These are phyloP conservation scores for Brachyhypopomus occidentalis DNA, from an alignment of 2,113 vertebrate genomes.

Conservation along the genomic window DNA sequence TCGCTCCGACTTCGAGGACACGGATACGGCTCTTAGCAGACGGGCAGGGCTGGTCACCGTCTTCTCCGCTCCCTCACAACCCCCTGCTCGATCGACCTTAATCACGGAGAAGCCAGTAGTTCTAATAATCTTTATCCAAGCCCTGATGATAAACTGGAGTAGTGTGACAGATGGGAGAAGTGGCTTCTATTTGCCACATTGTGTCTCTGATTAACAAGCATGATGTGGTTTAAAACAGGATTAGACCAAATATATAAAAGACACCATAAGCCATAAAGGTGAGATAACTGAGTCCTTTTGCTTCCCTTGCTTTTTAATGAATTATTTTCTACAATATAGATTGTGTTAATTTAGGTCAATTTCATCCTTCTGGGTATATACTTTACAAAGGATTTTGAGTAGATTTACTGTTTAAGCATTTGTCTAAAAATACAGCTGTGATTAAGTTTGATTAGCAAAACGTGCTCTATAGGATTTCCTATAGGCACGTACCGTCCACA, in stretches of 20 bases:
- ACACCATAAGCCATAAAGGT: not conserved
- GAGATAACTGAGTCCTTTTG: not conserved
- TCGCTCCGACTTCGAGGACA: conserved; percentile 32
- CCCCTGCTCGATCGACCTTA: conserved; percentile 65
- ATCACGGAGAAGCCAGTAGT: conserved; percentile 66
- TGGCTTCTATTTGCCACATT: conserved; percentile 54
- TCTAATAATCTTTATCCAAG: conserved; percentile 77
- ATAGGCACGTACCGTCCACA: too few species aligned
- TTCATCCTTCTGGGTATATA: not conserved
- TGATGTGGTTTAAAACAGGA: conserved; percentile 36
- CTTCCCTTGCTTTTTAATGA: not conserved
- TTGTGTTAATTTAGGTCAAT: not conserved
- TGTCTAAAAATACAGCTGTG: too few species aligned
- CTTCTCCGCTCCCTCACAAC: conserved; percentile 58
- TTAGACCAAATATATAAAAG: conserved; percentile 37
- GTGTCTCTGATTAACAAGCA: conserved; percentile 43
- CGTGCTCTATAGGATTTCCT: too few species aligned
- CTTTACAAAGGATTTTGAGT: not conserved
- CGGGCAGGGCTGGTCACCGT: conserved; percentile 57
- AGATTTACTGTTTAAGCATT: too few species aligned
- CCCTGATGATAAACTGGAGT: conserved; percentile 64
- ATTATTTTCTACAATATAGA: not conserved
- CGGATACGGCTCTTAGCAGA: conserved; percentile 38
- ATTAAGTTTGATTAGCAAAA: too few species aligned
- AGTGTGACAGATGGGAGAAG: conserved; percentile 64